phyloP scores from a whole-genome alignment of 64 coral and sea anemone species.

The Trachythela sp. region DNA sequence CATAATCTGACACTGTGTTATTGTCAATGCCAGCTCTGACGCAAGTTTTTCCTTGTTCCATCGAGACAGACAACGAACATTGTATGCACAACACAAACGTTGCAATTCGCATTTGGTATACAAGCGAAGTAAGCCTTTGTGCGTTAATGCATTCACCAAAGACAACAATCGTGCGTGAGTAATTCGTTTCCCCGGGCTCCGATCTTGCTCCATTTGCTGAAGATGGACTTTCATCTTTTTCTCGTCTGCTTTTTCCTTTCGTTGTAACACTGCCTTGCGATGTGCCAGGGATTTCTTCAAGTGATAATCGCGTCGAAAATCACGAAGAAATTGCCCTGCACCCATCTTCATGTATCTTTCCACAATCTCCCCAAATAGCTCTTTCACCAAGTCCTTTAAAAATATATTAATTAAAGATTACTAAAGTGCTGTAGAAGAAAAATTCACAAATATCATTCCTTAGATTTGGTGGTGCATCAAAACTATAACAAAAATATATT shows the following conservation, averaged over 20 bases:
- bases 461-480: too few species aligned
- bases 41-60: background rate
- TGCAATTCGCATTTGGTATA: background rate
- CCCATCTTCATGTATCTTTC: conserved; percentile 40
- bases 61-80: background rate
- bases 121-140: background rate
- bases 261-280: background rate
- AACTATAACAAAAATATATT: too few species aligned
- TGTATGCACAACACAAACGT: background rate
- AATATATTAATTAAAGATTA: too few species aligned
- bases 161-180: background rate
- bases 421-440: too few species aligned
- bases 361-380: background rate
- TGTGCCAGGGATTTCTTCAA: too few species aligned
- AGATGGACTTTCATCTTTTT: background rate
- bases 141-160: background rate
- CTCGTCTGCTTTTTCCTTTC: conserved; percentile 26
- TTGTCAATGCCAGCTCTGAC: background rate
- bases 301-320: too few species aligned
- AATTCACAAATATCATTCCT: too few species aligned
- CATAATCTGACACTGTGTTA: background rate
- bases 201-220: background rate
- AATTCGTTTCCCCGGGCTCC: background rate
- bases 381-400: conserved; percentile 29
- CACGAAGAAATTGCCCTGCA: too few species aligned